phyloP scores from a whole-genome alignment of 2,888 invertebrate genomes.

The Ceriagrion tenellum region DNA sequence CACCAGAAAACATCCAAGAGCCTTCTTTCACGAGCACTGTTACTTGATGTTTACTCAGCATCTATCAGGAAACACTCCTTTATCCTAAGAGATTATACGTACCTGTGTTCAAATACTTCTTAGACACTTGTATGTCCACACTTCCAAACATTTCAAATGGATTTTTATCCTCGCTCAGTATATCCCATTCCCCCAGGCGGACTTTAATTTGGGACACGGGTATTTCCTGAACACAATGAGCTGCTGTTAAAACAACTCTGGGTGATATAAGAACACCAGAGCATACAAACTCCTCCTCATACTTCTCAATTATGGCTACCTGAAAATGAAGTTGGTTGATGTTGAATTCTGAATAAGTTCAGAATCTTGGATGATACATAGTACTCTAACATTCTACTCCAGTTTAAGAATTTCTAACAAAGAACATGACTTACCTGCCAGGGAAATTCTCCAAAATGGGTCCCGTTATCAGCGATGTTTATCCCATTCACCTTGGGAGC shows the following conservation, averaged over 20 bases:
- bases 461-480: background rate
- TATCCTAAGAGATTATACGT: background rate
- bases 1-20: too few species aligned
- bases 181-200: constrained; percentile 59
- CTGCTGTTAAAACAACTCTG: constrained; percentile 48
- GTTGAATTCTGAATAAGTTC: background rate
- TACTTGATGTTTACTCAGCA: too few species aligned
- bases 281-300: constrained; percentile 52
- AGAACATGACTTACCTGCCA: constrained; percentile 4
- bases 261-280: constrained; percentile 45
- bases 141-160: constrained; percentile 36
- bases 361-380: background rate
- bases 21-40: too few species aligned
- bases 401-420: too few species aligned
- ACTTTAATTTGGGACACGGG: constrained; percentile 4
- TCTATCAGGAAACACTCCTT: too few species aligned
- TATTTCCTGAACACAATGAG: constrained; percentile 40
- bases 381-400: too few species aligned
- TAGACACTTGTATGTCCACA: constrained; percentile 35
- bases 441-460: constrained; percentile 57
- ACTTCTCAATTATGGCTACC: constrained; percentile 50
- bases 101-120: constrained; percentile 52
- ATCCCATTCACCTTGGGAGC: constrained; percentile 46
- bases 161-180: constrained; percentile 43
- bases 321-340: background rate